Conservation (phyloP, 2,113 vertebrate species). For the Archocentrus centrarchus region DNA sequence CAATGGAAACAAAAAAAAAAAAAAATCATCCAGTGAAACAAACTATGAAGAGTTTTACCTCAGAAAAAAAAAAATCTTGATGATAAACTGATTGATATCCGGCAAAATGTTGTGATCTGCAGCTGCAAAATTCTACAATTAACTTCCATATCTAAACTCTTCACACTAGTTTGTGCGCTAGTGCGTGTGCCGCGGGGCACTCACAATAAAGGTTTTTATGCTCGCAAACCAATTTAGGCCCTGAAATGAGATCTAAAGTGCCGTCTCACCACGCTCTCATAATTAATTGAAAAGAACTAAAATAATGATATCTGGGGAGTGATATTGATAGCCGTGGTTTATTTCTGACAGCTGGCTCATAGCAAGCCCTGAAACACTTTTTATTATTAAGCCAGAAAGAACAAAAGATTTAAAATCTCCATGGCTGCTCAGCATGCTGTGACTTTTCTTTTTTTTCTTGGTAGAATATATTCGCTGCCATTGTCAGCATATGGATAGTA, state of each 20-base stretch:
- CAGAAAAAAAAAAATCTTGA: constrained; percentile 31
- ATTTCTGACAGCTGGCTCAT: constrained; percentile 72
- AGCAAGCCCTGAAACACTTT: constrained; percentile 57
- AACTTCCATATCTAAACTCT: constrained; percentile 69
- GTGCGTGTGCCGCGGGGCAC: constrained; percentile 44
- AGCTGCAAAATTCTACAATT: constrained; percentile 62
- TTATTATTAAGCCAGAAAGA: constrained; percentile 64
- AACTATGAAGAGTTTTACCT: constrained; percentile 48
- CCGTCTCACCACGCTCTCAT: constrained; percentile 69
- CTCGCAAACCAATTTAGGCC: constrained; percentile 78
- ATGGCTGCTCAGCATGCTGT: constrained; percentile 62
- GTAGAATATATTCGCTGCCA: constrained; percentile 43
- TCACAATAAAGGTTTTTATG: constrained; percentile 74
- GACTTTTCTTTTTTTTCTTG: constrained; percentile 32
- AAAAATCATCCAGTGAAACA: constrained; percentile 49
- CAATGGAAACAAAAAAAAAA: constrained; percentile 26
- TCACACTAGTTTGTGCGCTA: constrained; percentile 21
- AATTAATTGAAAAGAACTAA: constrained; percentile 81
- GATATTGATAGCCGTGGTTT: constrained; percentile 74
- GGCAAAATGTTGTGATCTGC: constrained; percentile 64
- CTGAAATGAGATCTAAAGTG: constrained; percentile 79
- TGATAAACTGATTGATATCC: constrained; percentile 67
- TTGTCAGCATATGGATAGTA: constrained; percentile 40
- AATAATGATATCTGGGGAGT: constrained; percentile 76
- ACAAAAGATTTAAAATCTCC: constrained; percentile 69